Evolutionary conservation across 2,797 vertebrate species (phyloP).

Genomic region (Lepus oiostolus): DNA sequence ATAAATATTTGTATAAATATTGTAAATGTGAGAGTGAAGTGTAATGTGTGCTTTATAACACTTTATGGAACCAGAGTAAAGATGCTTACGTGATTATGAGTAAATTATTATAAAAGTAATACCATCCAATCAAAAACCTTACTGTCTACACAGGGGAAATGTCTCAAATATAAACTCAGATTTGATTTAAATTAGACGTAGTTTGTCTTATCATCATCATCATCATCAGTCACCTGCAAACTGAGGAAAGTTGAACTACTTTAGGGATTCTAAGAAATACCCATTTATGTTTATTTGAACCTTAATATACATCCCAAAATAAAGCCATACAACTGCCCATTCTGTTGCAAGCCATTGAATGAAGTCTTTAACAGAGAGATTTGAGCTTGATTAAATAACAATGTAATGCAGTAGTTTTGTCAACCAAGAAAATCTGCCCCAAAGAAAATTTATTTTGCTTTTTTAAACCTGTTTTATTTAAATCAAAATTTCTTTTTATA

Average conservation of each 20-base stretch:
- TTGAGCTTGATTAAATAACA: neutral
- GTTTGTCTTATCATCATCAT: neutral
- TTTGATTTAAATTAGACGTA: neutral
- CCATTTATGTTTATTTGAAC: neutral
- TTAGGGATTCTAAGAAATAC: neutral
- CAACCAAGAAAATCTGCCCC: neutral
- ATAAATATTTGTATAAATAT: neutral
- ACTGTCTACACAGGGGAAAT: neutral
- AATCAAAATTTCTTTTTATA: neutral
- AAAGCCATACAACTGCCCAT: slow-evolving; percentile 34
- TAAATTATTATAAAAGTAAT: neutral
- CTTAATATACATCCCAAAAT: neutral
- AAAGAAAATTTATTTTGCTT: neutral
- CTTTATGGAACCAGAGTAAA: neutral
- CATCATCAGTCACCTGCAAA: neutral
- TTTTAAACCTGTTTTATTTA: neutral
- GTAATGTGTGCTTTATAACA: neutral
- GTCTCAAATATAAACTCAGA: neutral
- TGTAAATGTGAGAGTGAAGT: neutral
- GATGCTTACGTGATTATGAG: neutral
- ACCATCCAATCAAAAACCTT: slow-evolving; percentile 3
- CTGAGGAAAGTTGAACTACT: neutral
- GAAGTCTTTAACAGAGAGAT: neutral
- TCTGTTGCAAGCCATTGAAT: neutral
- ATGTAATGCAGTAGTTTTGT: neutral